Conservation (phyloP, 2,888 invertebrate species). For the Drosophila macrospina region DNA sequence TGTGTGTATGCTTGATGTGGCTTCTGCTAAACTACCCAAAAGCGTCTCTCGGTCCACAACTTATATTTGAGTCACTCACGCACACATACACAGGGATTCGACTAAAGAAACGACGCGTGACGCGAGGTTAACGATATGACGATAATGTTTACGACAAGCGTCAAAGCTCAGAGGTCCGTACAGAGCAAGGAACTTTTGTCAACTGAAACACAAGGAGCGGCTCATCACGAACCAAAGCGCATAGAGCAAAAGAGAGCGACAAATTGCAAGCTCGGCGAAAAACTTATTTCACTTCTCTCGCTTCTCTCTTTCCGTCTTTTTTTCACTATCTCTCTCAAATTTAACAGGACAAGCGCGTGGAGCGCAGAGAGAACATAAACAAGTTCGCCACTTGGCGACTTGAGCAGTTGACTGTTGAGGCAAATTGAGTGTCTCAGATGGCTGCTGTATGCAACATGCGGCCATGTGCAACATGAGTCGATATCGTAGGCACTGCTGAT, state of each 20-base stretch:
- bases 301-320: neutral
- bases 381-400: constrained; percentile 39
- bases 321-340: constrained; percentile 9
- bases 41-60: constrained; percentile 33
- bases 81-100: constrained; percentile 35
- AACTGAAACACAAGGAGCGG: constrained; percentile 66
- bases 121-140: constrained; percentile 48
- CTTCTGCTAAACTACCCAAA: constrained; percentile 49
- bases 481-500: constrained; percentile 53
- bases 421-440: constrained; percentile 31
- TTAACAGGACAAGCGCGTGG: constrained; percentile 42
- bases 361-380: constrained; percentile 19
- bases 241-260: constrained; percentile 29
- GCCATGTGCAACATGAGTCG: constrained; percentile 71
- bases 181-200: constrained; percentile 76
- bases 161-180: constrained; percentile 54
- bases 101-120: constrained; percentile 69
- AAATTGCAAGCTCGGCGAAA: constrained; percentile 41
- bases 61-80: constrained; percentile 53
- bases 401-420: constrained; percentile 20
- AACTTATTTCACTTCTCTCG: constrained; percentile 4
- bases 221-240: constrained; percentile 33
- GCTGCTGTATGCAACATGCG: constrained; percentile 72
- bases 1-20: constrained; percentile 37
- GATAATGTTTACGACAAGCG: constrained; percentile 42